Evolutionary conservation across 2,888 invertebrate species (phyloP).

Genomic region (Alloplasta piceator): DNA sequence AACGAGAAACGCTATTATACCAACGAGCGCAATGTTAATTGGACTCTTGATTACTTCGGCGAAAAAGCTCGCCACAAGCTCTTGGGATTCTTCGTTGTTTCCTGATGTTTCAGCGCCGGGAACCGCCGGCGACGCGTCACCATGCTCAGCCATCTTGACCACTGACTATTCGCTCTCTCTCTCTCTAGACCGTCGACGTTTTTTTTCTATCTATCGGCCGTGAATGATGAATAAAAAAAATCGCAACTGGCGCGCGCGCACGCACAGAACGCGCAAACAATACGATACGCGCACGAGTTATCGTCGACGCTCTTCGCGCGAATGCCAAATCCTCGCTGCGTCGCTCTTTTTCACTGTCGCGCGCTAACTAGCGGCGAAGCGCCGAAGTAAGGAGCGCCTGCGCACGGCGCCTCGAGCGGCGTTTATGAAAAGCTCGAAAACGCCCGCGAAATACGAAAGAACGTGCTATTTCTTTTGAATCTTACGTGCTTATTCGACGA

Average conservation of each 20-base stretch:
- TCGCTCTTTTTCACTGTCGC: background rate
- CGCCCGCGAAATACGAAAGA: background rate
- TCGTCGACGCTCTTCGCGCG: slow-evolving; percentile 10
- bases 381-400: background rate
- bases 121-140: slow-evolving; percentile 75
- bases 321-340: background rate
- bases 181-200: background rate
- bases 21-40: slow-evolving; percentile 88
- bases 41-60: slow-evolving; percentile 89
- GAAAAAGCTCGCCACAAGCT: slow-evolving; percentile 82
- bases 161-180: slow-evolving; percentile 51
- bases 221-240: too few relatives aligned
- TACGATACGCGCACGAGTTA: background rate
- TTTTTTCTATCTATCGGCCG: too few relatives aligned
- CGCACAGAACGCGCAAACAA: background rate
- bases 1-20: slow-evolving; percentile 88
- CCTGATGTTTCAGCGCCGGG: slow-evolving; percentile 59
- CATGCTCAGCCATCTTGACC: slow-evolving; percentile 80
- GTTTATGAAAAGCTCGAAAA: background rate
- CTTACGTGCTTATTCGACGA: slow-evolving; percentile 2
- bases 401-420: slow-evolving; percentile 2
- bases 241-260: slow-evolving; percentile 4
- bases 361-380: slow-evolving; percentile 13
- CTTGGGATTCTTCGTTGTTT: slow-evolving; percentile 69
- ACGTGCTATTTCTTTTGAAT: background rate